Evolutionary conservation across 2,888 invertebrate species (phyloP).

Genomic region (Stomorhina lunata): DNA sequence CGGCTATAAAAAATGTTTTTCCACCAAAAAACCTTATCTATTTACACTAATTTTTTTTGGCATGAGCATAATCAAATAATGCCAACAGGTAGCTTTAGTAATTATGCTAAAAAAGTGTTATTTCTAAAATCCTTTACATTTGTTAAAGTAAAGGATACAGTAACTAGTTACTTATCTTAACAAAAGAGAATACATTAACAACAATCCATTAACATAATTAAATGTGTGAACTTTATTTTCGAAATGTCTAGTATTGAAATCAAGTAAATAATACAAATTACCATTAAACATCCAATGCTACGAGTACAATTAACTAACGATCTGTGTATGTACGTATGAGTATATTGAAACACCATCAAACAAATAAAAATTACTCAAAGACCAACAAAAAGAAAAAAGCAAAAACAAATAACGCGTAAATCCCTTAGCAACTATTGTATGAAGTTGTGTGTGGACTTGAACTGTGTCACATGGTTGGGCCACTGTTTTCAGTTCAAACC

Average conservation of each 20-base stretch:
- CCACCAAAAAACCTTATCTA: too few relatives aligned
- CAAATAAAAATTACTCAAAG: too few relatives aligned
- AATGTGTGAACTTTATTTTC: constrained; percentile 30
- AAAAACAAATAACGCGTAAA: constrained; percentile 28
- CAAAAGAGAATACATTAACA: background rate
- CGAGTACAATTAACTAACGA: background rate
- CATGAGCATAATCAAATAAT: too few relatives aligned
- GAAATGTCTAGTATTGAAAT: background rate
- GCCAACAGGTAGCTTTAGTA: too few relatives aligned
- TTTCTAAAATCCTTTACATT: too few relatives aligned
- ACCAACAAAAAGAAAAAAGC: constrained; percentile 3
- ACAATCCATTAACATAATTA: constrained; percentile 36
- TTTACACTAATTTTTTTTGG: too few relatives aligned
- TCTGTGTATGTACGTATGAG: background rate
- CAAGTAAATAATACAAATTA: too few relatives aligned
- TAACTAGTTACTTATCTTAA: too few relatives aligned
- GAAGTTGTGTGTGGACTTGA: constrained; percentile 48
- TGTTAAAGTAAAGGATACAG: too few relatives aligned
- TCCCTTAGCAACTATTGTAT: constrained; percentile 48
- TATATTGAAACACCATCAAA: background rate
- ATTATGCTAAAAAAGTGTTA: too few relatives aligned
- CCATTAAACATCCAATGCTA: background rate
- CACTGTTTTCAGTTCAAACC: constrained; percentile 40
- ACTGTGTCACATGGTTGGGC: constrained; percentile 50
- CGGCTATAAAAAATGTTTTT: too few relatives aligned